phyloP scores from a whole-genome alignment of 2,888 invertebrate species.

The Electrophaes corylata region DNA sequence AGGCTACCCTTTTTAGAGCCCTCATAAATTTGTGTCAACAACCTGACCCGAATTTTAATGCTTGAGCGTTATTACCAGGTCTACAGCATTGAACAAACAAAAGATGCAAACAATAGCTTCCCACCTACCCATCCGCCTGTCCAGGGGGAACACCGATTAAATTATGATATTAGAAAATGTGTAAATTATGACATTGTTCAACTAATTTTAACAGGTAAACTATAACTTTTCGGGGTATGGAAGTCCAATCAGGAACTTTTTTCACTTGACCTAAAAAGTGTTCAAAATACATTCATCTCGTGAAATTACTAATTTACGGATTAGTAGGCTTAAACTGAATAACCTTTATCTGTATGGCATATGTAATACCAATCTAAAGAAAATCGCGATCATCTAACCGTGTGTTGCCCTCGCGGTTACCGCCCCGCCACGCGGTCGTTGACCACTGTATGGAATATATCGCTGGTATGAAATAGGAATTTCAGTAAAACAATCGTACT shows the following conservation, averaged over 20 bases:
- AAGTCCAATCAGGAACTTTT: background rate
- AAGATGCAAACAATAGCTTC: constrained; percentile 67
- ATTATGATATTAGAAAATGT: constrained; percentile 13
- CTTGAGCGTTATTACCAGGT: constrained; percentile 69
- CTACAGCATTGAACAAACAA: constrained; percentile 69
- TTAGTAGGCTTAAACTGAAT: no score
- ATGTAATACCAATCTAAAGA: no score
- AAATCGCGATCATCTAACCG: no score
- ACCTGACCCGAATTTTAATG: constrained; percentile 79
- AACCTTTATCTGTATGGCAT: no score
- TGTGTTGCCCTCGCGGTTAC: no score
- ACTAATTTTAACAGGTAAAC: background rate
- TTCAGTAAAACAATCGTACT: no score
- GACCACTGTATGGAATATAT: no score
- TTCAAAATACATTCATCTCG: no score
- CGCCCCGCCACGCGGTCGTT: no score
- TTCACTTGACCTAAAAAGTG: background rate
- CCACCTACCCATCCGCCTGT: constrained; percentile 38
- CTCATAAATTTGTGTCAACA: constrained; percentile 79
- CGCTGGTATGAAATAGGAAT: no score
- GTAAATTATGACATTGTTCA: constrained; percentile 3
- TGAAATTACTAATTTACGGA: no score
- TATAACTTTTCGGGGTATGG: background rate
- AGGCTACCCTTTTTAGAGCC: constrained; percentile 64
- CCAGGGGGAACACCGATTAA: constrained; percentile 16